Base-by-base conservation (phyloP, 2,888 invertebrate genomes). In the Papilio protenor region DNA sequence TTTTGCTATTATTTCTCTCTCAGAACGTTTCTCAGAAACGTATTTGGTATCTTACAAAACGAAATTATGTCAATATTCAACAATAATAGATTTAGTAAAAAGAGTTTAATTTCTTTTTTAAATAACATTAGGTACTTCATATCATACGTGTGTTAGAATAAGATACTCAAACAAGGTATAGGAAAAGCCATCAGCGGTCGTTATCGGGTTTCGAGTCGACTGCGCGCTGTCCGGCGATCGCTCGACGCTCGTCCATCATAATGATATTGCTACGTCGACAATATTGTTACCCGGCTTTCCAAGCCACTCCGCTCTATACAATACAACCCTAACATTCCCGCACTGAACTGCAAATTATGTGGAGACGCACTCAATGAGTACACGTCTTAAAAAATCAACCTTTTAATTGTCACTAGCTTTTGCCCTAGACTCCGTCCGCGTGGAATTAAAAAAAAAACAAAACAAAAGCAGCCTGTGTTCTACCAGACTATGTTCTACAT, bases 191-290 rank as follows among this genome's bases (percentile, higher is more conserved):
- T 77, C 79, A 80, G 77, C 76, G 79, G 77, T 77, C 80, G 87
- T 93, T 94, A 94, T 94, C 94, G 81, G 61, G 90, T 94, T 94
- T 94, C 94, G 85, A 88, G 88, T 90, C 90, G 88, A 92, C 89
- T 94, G 94, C 89, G 85, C 69, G 66, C 66, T 66, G 66, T 66
- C 69, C 92, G 87, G 91, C 93, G 94, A 92, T 94, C 93, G 94
- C 92, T 93, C 93, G 90, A 81, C 83, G 87, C 86, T 93, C 94
- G 93, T 94, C 91, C 92, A 94, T 94, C 94, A 94, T 94, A 93
- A 92, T 91, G 88, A 88, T 91, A 93, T 92, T 91, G 88, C 93
- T 93, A 94, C 94, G 92, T 89, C 91, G 88, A 92, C 94, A 94
- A 94, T 94, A 94, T 94, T 94, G 94, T 93, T 89, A 88, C 79